These are phyloP conservation scores for Proales similis DNA, from an alignment of 1,140 invertebrate genomes.

Conservation along the genomic window DNA sequence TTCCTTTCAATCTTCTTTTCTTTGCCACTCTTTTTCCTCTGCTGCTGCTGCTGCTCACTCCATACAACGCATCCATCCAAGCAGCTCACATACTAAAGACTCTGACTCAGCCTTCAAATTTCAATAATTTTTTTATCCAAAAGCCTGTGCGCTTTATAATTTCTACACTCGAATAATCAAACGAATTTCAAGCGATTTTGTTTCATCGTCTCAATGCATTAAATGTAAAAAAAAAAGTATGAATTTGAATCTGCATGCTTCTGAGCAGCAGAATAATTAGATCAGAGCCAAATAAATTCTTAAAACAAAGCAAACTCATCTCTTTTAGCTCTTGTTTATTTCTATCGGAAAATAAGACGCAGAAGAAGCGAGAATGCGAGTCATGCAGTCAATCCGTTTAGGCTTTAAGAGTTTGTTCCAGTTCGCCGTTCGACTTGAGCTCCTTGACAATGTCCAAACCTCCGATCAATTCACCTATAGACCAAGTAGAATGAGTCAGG, in stretches of 20 bases:
- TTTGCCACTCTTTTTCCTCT: neutral
- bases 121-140: no score
- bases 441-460: conserved; percentile 93
- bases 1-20: neutral
- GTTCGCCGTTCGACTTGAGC: conserved; percentile 90
- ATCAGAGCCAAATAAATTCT: neutral
- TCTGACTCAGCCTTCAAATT: no score
- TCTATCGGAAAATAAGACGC: neutral
- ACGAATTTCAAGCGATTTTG: no score
- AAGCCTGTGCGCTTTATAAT: no score
- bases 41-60: no score
- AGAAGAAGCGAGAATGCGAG: neutral
- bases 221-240: no score
- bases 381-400: no score
- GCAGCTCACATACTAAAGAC: no score
- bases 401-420: conserved; percentile 54
- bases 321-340: neutral
- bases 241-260: neutral
- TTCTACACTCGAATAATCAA: no score
- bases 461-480: conserved; percentile 73
- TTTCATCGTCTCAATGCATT: no score
- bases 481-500: neutral
- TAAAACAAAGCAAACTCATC: neutral
- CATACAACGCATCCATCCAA: no score
- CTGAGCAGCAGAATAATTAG: neutral